Conservation (phyloP, 2,888 invertebrate species). For the Drosophila villosipedis region DNA sequence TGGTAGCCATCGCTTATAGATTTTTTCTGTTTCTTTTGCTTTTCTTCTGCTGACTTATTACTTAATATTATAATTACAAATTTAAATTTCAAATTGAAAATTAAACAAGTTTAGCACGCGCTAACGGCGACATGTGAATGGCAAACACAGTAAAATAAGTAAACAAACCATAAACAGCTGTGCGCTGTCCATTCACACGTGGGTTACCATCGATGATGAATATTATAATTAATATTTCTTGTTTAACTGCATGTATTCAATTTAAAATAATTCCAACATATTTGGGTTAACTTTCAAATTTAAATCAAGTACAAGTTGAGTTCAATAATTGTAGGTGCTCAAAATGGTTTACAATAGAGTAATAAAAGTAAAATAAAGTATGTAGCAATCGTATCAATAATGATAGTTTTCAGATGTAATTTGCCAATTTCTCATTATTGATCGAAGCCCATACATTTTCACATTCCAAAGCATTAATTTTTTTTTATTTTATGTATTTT, state of each 20-base stretch:
- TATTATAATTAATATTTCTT: background rate
- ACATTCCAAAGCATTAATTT: background rate
- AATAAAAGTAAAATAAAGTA: background rate
- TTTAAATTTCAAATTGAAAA: slow-evolving; percentile 32
- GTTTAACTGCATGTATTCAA: background rate
- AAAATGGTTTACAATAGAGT: background rate
- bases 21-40: background rate
- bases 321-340: background rate
- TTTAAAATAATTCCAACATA: background rate
- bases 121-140: slow-evolving; percentile 33
- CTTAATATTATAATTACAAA: slow-evolving; percentile 19
- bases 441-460: background rate
- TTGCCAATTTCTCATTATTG: background rate
- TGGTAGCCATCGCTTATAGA: slow-evolving; percentile 10
- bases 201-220: slow-evolving; percentile 5
- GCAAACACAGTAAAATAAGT: slow-evolving; percentile 26
- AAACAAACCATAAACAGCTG: slow-evolving; percentile 53
- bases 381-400: background rate
- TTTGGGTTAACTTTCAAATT: background rate
- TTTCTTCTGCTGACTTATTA: background rate
- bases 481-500: background rate
- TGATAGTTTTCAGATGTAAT: background rate
- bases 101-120: slow-evolving; percentile 25
- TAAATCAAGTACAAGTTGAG: background rate
- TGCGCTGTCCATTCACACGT: slow-evolving; percentile 12